Evolutionary conservation across 2,888 invertebrate species (phyloP).

Genomic region (Mythimna albipuncta): DNA sequence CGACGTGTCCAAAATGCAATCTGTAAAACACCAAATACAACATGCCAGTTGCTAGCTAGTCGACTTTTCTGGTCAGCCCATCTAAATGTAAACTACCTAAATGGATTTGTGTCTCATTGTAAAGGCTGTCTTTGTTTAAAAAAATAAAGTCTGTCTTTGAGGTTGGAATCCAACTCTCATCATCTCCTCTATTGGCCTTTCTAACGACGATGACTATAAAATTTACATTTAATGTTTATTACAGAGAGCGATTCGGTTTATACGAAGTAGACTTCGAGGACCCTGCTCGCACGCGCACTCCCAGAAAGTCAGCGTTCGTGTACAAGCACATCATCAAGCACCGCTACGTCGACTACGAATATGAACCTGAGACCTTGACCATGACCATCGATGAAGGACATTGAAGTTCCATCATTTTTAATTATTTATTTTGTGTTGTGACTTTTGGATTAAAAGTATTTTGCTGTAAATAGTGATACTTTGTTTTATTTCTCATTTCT

Average conservation of each 20-base stretch:
- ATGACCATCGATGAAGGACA: conserved; percentile 77
- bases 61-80: too few species aligned
- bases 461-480: neutral
- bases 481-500: neutral
- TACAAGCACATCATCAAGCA: conserved; percentile 89
- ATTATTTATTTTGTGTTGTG: neutral
- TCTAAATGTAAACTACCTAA: too few species aligned
- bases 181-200: neutral
- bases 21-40: too few species aligned
- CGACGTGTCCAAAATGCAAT: too few species aligned
- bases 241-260: conserved; percentile 92
- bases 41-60: too few species aligned
- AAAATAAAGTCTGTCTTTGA: neutral
- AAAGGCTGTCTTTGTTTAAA: neutral
- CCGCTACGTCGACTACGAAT: conserved; percentile 78
- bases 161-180: neutral
- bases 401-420: conserved; percentile 7
- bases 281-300: conserved; percentile 90
- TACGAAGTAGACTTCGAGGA: conserved; percentile 92
- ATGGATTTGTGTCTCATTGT: too few species aligned
- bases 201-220: neutral
- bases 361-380: conserved; percentile 73
- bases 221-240: conserved; percentile 59
- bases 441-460: conserved; percentile 12
- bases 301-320: conserved; percentile 91